A percentile compares a stretch with the other conserved stretches of the same genome.
These are phyloP conservation scores for Drosophila testacea DNA, from an alignment of 2,888 invertebrate genomes.

Conservation along the genomic window DNA sequence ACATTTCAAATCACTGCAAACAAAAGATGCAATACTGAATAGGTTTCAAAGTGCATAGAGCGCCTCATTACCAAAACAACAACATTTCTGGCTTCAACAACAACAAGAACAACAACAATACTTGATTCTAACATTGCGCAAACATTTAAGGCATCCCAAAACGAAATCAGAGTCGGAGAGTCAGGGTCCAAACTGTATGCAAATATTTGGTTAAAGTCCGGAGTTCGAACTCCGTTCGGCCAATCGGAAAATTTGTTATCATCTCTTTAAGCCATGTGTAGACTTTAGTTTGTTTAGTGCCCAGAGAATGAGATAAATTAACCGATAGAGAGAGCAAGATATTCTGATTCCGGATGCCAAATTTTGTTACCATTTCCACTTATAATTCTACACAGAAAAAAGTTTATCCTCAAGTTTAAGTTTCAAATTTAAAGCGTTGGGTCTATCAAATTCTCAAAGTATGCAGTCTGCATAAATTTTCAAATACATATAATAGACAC, in stretches of 20 bases:
- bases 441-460: no score
- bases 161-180: conserved; percentile 34
- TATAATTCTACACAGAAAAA: background rate
- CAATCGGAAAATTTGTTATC: conserved; percentile 36
- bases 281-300: conserved; percentile 16
- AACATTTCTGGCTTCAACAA: conserved; percentile 4
- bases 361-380: conserved; percentile 18
- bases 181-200: conserved; percentile 56
- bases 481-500: no score
- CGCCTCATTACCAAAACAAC: conserved; percentile 37
- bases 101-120: conserved; percentile 13
- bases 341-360: conserved; percentile 18
- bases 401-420: no score
- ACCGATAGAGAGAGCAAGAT: background rate
- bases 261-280: background rate
- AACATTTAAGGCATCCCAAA: conserved; percentile 38
- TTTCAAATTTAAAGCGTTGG: no score
- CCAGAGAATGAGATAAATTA: background rate
- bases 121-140: conserved; percentile 49
- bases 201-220: conserved; percentile 59
- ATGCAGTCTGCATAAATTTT: no score
- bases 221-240: conserved; percentile 30
- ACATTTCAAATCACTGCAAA: conserved; percentile 67
- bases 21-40: conserved; percentile 49
- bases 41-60: conserved; percentile 55